Evolutionary conservation across 2,888 invertebrate genomes (phyloP).

Genomic region (Morpho achilles): DNA sequence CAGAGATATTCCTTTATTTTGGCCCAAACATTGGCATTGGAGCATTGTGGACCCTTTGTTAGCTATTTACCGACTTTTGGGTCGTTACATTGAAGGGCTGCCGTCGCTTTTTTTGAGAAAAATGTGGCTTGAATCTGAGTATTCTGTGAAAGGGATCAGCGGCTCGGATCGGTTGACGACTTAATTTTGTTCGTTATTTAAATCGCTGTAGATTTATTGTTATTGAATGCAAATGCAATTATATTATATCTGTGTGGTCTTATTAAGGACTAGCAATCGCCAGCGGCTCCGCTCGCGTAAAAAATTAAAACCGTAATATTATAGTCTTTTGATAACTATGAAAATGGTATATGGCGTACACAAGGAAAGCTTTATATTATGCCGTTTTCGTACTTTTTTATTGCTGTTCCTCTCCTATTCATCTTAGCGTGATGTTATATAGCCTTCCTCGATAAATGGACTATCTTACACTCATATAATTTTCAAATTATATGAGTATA

Average conservation of each 20-base stretch:
- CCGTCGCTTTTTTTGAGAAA: slow-evolving; percentile 41
- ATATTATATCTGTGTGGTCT: slow-evolving; percentile 23
- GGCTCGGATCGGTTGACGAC: slow-evolving; percentile 37
- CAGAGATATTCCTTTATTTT: slow-evolving; percentile 67
- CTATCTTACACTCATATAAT: too few relatives aligned
- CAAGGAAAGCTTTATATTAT: too few relatives aligned
- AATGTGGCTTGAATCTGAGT: slow-evolving; percentile 47
- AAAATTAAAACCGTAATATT: too few relatives aligned
- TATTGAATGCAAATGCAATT: slow-evolving; percentile 23
- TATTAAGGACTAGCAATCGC: too few relatives aligned
- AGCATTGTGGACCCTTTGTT: slow-evolving; percentile 68
- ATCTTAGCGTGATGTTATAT: too few relatives aligned
- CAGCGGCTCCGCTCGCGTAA: too few relatives aligned
- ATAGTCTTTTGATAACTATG: too few relatives aligned
- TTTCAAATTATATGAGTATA: too few relatives aligned
- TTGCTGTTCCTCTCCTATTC: too few relatives aligned
- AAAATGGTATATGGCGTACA: too few relatives aligned
- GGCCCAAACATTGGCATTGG: slow-evolving; percentile 75
- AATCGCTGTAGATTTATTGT: slow-evolving; percentile 26
- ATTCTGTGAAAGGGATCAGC: slow-evolving; percentile 47
- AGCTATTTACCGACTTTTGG: slow-evolving; percentile 76
- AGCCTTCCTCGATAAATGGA: too few relatives aligned
- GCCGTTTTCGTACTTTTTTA: too few relatives aligned
- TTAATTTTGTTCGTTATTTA: slow-evolving; percentile 33
- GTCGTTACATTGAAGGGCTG: slow-evolving; percentile 61